These are phyloP conservation scores for Ptychodera flava DNA, from an alignment of 35 echinoderm and acorn worm species.

Conservation along the genomic window DNA sequence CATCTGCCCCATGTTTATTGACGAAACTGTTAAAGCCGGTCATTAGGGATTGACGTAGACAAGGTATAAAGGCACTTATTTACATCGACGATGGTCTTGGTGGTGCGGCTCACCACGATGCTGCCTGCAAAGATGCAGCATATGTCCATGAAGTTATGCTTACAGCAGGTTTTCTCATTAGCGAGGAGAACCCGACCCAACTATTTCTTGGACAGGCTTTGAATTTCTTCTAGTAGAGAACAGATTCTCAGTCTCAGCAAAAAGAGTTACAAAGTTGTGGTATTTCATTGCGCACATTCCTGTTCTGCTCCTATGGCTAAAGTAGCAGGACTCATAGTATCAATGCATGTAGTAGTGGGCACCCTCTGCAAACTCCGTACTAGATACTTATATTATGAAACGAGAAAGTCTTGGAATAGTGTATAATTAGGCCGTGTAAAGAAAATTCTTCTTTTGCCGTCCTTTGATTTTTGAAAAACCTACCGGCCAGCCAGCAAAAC, in stretches of 20 bases:
- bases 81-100: constrained; percentile 28
- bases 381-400: background rate
- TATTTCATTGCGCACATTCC: background rate
- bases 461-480: too few species aligned
- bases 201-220: constrained; percentile 23
- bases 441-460: too few species aligned
- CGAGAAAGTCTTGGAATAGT: too few species aligned
- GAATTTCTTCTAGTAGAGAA: background rate
- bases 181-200: background rate
- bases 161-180: constrained; percentile 7
- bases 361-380: constrained; percentile 3
- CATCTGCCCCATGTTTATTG: constrained; percentile 18
- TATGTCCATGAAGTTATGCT: constrained; percentile 5
- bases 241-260: constrained; percentile 4
- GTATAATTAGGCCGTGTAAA: too few species aligned
- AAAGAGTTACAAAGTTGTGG: background rate
- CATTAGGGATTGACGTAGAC: background rate
- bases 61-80: background rate
- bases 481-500: too few species aligned
- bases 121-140: background rate
- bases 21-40: constrained; percentile 18
- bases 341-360: constrained; percentile 11
- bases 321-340: too few species aligned
- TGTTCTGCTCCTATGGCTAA: constrained; percentile 17
- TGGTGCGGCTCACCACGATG: too few species aligned